Evolutionary conservation across 2,797 vertebrate genomes (phyloP), one percentile per base, ranked within the genome.

Genomic region (Sebastes kiyomatsui): DNA sequence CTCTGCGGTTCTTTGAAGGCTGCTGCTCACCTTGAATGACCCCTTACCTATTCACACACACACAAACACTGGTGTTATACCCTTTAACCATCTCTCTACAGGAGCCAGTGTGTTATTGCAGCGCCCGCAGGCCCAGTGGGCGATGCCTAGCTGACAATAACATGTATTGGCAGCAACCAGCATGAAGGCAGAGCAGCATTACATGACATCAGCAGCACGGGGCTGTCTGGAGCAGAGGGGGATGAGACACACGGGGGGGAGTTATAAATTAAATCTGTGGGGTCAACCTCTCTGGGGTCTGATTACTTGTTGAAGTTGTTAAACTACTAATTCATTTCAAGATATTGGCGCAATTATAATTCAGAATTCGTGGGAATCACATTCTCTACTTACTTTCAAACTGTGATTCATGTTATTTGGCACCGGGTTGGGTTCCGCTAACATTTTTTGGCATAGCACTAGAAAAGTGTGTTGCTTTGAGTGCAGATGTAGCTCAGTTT

Each of bases 131-230:
- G 72, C 87, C 38, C 88, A 84, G 87, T 75, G 55, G 88, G 88
- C 1, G 65, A 84, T 85, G 87, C 71, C 61, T 14, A 42, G 32
- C 67, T 91, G 90, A 91, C 82, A 80, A 59, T 92, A 86, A 92
- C 32, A n/a, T 14, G 64, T 90, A 91, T 89, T 87, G 92, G 89
- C 90, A 92, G 87, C 69, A 71, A 55, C 13, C 88, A 88, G 88
- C 87, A 18, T 80, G 92, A 82, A 16, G 60, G 75, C 76, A 55
- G 82, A 66, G 76, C 62, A 23, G 81, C 60, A 9, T 22, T 25
- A 78, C 66, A 23, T 67, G 81, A 61, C 66, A 85, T 75, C 61
- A 74, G 22, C 80, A 65, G 81, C 77, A 60, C 30, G 13, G 54
- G 38, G 12, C 54, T 23, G 49, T 52, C 49, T 52, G 49, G 49